phyloP scores from a whole-genome alignment of 2,797 vertebrate species.

The Garrulus glandarius region DNA sequence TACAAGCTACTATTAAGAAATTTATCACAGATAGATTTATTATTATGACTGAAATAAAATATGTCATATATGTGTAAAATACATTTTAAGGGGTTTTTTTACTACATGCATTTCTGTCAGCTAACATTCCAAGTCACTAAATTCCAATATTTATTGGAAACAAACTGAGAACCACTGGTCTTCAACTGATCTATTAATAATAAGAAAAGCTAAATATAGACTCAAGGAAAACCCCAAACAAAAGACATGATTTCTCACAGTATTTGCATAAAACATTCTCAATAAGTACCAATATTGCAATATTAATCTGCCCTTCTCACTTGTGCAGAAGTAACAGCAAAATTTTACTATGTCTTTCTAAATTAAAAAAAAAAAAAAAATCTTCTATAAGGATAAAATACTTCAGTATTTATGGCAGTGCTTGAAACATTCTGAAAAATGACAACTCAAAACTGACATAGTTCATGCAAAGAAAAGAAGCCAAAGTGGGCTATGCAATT shows the following conservation, averaged over 20 bases:
- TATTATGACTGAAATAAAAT: neutral
- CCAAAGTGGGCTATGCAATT: slow-evolving; percentile 13
- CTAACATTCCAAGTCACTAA: neutral
- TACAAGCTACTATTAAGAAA: neutral
- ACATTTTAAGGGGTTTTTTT: neutral
- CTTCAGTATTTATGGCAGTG: neutral
- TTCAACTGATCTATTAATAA: neutral
- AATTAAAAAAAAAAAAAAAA: neutral
- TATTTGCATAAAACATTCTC: neutral
- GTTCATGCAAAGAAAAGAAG: slow-evolving; percentile 59
- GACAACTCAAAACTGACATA: slow-evolving; percentile 66
- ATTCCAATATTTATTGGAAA: neutral
- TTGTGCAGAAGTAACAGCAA: neutral
- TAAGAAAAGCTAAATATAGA: neutral
- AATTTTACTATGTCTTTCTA: neutral
- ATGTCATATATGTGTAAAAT: neutral
- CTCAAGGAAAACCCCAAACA: neutral
- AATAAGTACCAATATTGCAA: neutral
- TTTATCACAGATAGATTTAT: neutral
- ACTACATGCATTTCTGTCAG: neutral
- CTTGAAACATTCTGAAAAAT: slow-evolving; percentile 32
- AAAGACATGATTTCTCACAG: neutral
- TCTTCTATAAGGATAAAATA: neutral
- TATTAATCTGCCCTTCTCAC: neutral
- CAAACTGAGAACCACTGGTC: neutral